These are phyloP conservation scores for Nilaparvata lugens DNA, from an alignment of 1,140 invertebrate species.

Conservation along the genomic window DNA sequence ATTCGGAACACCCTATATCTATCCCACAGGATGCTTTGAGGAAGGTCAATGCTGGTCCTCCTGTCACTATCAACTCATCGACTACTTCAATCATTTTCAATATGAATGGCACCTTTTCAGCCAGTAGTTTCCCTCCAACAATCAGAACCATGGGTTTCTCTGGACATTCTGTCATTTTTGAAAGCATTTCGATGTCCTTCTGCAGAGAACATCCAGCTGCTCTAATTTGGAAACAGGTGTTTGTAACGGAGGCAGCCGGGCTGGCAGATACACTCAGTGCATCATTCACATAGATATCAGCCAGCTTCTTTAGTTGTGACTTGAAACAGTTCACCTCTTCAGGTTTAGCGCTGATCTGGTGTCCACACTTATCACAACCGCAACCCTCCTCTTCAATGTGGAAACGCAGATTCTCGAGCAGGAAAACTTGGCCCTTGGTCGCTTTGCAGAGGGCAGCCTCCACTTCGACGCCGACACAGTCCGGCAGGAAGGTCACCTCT, in stretches of 20 bases:
- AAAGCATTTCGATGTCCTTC: neutral
- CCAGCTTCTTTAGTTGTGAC: slow-evolving; percentile 81
- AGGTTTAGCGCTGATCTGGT: slow-evolving; percentile 64
- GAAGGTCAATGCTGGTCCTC: neutral
- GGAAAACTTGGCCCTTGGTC: slow-evolving; percentile 71
- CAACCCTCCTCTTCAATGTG: slow-evolving; percentile 97
- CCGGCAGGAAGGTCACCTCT: slow-evolving; percentile 66
- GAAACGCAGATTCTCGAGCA: slow-evolving; percentile 95
- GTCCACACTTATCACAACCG: slow-evolving; percentile 60
- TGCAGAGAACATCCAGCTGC: neutral
- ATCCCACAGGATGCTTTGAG: neutral
- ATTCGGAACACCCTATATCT: neutral
- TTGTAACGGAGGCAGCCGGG: neutral
- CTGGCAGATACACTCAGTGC: slow-evolving; percentile 79
- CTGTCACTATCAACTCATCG: neutral
- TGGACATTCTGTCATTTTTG: neutral
- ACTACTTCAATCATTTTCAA: neutral
- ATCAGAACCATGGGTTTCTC: neutral
- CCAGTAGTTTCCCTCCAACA: neutral
- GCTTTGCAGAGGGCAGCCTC: slow-evolving; percentile 83
- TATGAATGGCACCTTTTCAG: neutral
- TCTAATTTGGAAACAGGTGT: neutral
- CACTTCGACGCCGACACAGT: slow-evolving; percentile 89
- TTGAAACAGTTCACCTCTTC: slow-evolving; percentile 76
- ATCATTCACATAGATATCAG: slow-evolving; percentile 96